Conservation (phyloP, 2,113 vertebrate genomes). For the Spea bombifrons region DNA sequence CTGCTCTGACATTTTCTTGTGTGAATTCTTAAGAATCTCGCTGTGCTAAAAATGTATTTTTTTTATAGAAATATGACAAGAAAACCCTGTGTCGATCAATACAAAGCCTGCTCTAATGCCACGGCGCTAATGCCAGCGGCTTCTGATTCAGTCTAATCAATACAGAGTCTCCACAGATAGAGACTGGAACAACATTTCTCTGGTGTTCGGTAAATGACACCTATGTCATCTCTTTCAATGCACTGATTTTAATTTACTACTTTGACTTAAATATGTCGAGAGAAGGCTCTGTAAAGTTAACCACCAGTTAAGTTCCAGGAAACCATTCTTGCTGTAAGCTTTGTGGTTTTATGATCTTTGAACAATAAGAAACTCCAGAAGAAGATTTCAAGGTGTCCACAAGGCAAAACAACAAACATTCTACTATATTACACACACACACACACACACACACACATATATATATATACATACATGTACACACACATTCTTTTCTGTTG, state of each 20-base stretch:
- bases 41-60: conserved; percentile 51
- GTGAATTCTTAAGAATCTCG: not conserved
- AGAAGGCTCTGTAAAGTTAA: not conserved
- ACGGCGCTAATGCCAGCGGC: conserved; percentile 56
- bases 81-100: conserved; percentile 69
- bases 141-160: conserved; percentile 64
- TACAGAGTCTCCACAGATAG: conserved; percentile 64
- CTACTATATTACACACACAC: too few species aligned
- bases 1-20: conserved; percentile 14
- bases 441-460: too few species aligned
- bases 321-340: too few species aligned
- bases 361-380: too few species aligned
- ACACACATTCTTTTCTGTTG: too few species aligned
- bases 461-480: too few species aligned
- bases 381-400: too few species aligned
- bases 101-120: conserved; percentile 67
- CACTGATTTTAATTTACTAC: conserved; percentile 57
- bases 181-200: conserved; percentile 54
- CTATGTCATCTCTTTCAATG: conserved; percentile 58
- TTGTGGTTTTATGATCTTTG: too few species aligned
- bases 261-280: conserved; percentile 6
- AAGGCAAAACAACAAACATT: too few species aligned
- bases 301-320: not conserved
- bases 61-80: conserved; percentile 71
- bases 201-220: conserved; percentile 62